Conservation (phyloP, 64 coral and sea anemone genomes). For the Catalaphyllia jardinei region DNA sequence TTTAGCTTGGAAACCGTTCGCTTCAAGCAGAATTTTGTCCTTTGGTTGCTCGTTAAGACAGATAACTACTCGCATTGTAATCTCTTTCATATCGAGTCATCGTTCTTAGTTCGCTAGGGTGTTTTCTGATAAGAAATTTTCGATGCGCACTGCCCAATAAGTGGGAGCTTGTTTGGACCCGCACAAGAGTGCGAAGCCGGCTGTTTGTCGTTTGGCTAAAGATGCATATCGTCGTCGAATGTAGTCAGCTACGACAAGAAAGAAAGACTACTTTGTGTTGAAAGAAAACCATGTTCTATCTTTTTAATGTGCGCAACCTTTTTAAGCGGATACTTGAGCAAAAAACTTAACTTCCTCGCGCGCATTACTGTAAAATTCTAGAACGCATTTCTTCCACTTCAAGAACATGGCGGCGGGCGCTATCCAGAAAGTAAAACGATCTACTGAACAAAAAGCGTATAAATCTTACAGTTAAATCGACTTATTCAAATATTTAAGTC, state of each 20-base stretch:
- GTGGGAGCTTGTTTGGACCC: slow-evolving; percentile 33
- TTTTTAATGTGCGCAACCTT: slow-evolving; percentile 1
- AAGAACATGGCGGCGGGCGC: not conserved
- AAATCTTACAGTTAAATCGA: not conserved
- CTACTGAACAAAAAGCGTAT: not conserved
- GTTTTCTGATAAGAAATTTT: not conserved
- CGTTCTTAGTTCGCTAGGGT: not conserved
- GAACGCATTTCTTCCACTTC: not conserved
- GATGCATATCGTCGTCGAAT: not conserved
- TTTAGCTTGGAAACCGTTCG: not conserved
- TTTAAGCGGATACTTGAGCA: not conserved
- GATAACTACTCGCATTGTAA: not conserved
- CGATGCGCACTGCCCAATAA: slow-evolving; percentile 16
- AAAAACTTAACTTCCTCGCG: not conserved
- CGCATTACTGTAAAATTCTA: not conserved
- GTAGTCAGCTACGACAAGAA: not conserved
- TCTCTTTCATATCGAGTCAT: not conserved
- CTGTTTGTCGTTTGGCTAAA: not conserved
- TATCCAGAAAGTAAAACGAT: not conserved
- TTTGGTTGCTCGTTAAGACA: not conserved
- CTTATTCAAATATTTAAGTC: not conserved
- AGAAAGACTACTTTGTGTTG: not conserved
- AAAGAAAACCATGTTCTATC: not conserved
- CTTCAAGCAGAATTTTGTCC: not conserved
- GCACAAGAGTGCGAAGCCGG: not conserved